Percentiles rank a stretch among this genome's conserved stretches.
Evolutionary conservation across 2,113 vertebrate species (phyloP).

Genomic region (Dicrurus megarhynchus): DNA sequence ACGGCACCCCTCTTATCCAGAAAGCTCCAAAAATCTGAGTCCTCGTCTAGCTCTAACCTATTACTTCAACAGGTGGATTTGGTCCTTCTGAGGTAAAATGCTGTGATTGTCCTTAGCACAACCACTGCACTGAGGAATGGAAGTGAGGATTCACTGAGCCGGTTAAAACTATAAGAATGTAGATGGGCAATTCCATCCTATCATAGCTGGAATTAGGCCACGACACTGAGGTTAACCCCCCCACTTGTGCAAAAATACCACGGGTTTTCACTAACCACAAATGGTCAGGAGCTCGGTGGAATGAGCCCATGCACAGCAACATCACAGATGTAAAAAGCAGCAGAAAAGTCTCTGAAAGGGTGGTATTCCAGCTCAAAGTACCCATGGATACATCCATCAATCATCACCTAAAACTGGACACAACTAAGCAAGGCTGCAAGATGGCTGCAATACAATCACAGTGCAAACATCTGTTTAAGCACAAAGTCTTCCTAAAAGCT

Average conservation of each 20-base stretch:
- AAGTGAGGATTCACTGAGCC: not conserved
- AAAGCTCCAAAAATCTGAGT: not conserved
- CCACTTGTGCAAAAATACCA: slow-evolving; percentile 15
- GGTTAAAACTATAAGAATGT: not conserved
- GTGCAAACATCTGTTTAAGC: not conserved
- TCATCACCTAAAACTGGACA: not conserved
- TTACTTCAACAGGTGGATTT: not conserved
- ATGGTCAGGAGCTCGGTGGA: slow-evolving; percentile 5
- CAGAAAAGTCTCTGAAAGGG: not conserved
- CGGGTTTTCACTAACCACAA: slow-evolving; percentile 19
- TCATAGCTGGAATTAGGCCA: slow-evolving; percentile 33
- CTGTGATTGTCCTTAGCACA: not conserved
- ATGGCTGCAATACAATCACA: not conserved
- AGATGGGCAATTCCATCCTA: slow-evolving; percentile 15
- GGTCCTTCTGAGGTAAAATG: not conserved
- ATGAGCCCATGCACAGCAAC: not conserved
- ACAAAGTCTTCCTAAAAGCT: not conserved
- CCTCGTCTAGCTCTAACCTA: not conserved
- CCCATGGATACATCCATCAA: not conserved
- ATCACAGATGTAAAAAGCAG: not conserved
- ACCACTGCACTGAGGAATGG: not conserved
- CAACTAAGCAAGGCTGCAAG: not conserved
- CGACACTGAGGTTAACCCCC: slow-evolving; percentile 35
- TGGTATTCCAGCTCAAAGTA: not conserved
- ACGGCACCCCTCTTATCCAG: not conserved